Evolutionary conservation across 2,888 invertebrate genomes (phyloP).

Genomic region (Yponomeuta malinellus): DNA sequence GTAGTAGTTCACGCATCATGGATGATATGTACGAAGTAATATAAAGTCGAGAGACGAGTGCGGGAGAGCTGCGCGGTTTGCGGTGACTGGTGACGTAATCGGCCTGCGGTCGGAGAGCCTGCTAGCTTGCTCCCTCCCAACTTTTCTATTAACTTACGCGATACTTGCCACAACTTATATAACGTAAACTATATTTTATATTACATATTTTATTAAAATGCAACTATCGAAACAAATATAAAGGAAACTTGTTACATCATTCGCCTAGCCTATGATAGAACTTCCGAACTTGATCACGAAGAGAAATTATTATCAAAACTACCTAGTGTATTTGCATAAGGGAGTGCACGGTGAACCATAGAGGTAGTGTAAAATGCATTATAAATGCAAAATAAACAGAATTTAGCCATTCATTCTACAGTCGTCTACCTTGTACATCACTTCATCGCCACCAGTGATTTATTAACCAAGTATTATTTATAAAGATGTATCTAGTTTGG

Average conservation of each 20-base stretch:
- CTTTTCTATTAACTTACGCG: conserved; percentile 6
- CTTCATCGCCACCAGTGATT: conserved; percentile 29
- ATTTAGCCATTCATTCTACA: conserved; percentile 38
- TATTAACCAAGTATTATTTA: not conserved
- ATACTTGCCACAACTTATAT: conserved; percentile 3
- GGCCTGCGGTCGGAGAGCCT: not conserved
- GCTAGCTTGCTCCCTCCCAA: not conserved
- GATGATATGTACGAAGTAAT: conserved; percentile 6
- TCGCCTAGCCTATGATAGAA: conserved; percentile 75
- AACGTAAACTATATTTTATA: conserved; percentile 2
- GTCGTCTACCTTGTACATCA: conserved; percentile 34
- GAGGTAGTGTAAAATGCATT: conserved; percentile 57
- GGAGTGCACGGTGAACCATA: conserved; percentile 69
- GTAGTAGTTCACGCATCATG: not conserved
- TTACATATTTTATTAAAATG: conserved; percentile 6
- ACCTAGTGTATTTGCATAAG: conserved; percentile 66
- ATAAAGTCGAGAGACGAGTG: not conserved
- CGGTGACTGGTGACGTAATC: not conserved
- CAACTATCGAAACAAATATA: conserved; percentile 22
- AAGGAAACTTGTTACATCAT: conserved; percentile 63
- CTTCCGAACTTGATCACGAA: conserved; percentile 73
- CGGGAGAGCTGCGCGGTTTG: not conserved
- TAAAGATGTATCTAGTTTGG: conserved; percentile 27
- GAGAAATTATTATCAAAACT: conserved; percentile 74
- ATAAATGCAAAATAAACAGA: conserved; percentile 59